Base-by-base conservation (phyloP, 2,113 vertebrate species). In the Naja naja region DNA sequence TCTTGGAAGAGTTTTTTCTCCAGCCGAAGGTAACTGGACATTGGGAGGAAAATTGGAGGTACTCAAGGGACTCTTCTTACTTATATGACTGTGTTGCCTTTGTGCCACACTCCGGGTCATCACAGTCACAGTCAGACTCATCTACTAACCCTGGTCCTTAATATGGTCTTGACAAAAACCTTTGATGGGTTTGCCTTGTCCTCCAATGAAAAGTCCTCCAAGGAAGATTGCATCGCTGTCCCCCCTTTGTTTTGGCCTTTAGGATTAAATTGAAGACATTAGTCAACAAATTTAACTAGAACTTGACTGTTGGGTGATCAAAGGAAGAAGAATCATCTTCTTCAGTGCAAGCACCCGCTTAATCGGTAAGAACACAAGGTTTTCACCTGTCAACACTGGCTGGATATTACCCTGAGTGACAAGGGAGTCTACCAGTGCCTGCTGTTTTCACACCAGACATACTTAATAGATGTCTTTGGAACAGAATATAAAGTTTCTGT, bases 321-420 rank as follows among this genome's bases (percentile, higher is more conserved):
- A 89, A 74, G 87, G 93, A 95, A 87, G 8, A 91, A 91, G 43
- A 45, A 0, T 93, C 30, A 81, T 45, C 3, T n/a, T 69, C 27
- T 53, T 47, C 25, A 81, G 39, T 89, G 58, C 34, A 53, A n/a
- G 34, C 96, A 89, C 89, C 56, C 9, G 1, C 16, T 34, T 12
- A 27, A 22, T 93, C 88, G 14, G 85, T 94, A 92, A 96, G 95
- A 25, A 90, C 96, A 91, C 94, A 96, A 96, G 95, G 93, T 92
- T 94, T 96, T 91, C 92, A 96, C 95, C 94, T 97, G 94, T 97
- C 96, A 97, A 91, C 95, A 95, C 93, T n/a, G 18, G 86, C 90
- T 23, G 1, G 56, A 93, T 91, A 94, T 96, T 52, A 47, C 10
- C 45, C 60, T 88, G 56, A 96, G 95, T 96, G 94, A 95, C 89